These are phyloP conservation scores for Panthera uncia DNA, from an alignment of 2,113 vertebrate genomes.

Conservation along the genomic window DNA sequence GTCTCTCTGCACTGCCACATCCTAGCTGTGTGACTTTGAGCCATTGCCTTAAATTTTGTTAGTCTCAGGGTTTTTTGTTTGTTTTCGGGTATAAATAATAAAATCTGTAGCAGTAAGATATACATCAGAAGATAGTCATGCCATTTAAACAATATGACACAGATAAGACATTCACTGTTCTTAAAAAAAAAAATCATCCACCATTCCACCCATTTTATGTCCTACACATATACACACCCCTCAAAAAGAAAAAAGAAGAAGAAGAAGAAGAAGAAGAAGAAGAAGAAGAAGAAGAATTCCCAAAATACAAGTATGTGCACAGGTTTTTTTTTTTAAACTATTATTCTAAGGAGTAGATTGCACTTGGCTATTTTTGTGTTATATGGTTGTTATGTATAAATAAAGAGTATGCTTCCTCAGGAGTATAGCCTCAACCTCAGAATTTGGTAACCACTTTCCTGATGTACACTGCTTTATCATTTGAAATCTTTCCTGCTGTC, in stretches of 20 bases:
- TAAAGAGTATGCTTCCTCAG: not conserved
- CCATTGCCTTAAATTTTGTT: not conserved
- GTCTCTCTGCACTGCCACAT: not conserved
- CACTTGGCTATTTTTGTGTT: not conserved
- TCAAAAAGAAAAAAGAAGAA: not conserved
- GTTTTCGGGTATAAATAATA: not conserved
- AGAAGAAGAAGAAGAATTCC: not conserved
- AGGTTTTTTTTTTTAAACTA: not conserved
- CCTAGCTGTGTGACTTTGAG: not conserved
- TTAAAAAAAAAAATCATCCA: not conserved
- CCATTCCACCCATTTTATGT: not conserved
- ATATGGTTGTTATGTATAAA: not conserved
- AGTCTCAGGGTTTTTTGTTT: not conserved
- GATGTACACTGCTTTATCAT: not conserved
- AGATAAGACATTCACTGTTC: not conserved
- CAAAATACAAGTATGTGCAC: not conserved
- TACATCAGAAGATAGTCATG: not conserved
- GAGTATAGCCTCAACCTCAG: not conserved
- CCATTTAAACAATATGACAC: constrained; percentile 17
- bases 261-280: not conserved
- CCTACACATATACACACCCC: not conserved
- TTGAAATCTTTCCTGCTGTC: not conserved
- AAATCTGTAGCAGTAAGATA: not conserved
- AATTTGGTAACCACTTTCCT: not conserved
- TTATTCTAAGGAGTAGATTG: not conserved